Conservation (phyloP, 2,888 invertebrate genomes). For the Pediacus dermestoides region DNA sequence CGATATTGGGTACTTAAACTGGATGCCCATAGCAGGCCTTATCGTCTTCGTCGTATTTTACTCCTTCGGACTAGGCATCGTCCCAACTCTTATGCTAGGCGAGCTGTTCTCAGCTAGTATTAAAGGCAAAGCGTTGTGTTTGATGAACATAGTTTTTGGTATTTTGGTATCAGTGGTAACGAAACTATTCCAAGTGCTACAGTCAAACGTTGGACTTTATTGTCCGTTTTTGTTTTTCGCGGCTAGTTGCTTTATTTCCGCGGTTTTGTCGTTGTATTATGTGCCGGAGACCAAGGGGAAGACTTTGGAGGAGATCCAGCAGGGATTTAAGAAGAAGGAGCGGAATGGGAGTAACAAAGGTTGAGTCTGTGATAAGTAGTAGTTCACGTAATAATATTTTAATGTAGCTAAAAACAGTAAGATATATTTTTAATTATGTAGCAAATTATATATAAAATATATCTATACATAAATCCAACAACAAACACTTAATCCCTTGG, state of each 20-base stretch:
- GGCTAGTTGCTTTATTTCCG: slow-evolving; percentile 28
- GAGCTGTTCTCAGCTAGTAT: slow-evolving; percentile 40
- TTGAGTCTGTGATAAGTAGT: too few species aligned
- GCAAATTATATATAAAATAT: too few species aligned
- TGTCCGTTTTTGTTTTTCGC: slow-evolving; percentile 37
- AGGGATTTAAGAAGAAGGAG: slow-evolving; percentile 33
- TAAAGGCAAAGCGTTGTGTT: slow-evolving; percentile 34
- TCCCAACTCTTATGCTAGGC: slow-evolving; percentile 37
- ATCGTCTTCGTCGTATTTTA: slow-evolving; percentile 30
- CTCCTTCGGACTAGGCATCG: slow-evolving; percentile 32
- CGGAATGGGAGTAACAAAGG: too few species aligned
- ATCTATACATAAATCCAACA: too few species aligned
- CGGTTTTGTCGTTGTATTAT: slow-evolving; percentile 32
- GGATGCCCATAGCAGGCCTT: slow-evolving; percentile 29
- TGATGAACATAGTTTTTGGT: slow-evolving; percentile 33
- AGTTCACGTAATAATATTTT: too few species aligned
- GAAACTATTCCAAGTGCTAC: slow-evolving; percentile 38
- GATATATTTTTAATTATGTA: too few species aligned
- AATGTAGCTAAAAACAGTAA: too few species aligned
- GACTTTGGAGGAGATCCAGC: slow-evolving; percentile 41
- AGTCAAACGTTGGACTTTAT: slow-evolving; percentile 33
- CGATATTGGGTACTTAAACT: slow-evolving; percentile 11
- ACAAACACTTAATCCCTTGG: too few species aligned
- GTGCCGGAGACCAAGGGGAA: slow-evolving; percentile 43
- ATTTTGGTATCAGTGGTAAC: slow-evolving; percentile 28